Percentiles rank a stretch among this genome's conserved stretches.
Conservation (phyloP, 2,797 vertebrate genomes). For the Rhincodon typus region DNA sequence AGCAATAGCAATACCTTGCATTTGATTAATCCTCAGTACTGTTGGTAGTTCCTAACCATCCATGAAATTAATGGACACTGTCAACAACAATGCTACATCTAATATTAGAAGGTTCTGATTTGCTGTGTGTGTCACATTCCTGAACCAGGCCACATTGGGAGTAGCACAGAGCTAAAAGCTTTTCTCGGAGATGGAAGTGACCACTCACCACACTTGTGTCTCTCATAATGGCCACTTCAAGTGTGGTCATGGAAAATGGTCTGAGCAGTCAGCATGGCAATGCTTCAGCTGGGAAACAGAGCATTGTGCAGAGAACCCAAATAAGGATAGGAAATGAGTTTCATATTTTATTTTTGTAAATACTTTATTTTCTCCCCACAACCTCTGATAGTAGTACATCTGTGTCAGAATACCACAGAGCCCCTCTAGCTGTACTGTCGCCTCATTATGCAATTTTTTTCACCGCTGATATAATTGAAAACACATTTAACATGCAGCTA, state of each 20-base stretch:
- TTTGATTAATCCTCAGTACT: not conserved
- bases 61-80: not conserved
- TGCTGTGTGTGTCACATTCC: not conserved
- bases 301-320: not conserved
- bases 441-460: constrained; percentile 31
- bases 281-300: not conserved
- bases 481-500: constrained; percentile 19
- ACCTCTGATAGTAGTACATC: constrained; percentile 20
- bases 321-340: constrained; percentile 20
- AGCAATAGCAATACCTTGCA: not conserved
- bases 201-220: not conserved
- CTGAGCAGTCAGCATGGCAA: not conserved
- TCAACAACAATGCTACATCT: not conserved
- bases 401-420: constrained; percentile 20
- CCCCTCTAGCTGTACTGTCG: not conserved
- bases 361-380: constrained; percentile 19
- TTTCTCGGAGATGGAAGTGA: not conserved
- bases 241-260: not conserved
- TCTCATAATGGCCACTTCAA: constrained; percentile 10
- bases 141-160: no score
- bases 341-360: constrained; percentile 25
- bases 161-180: not conserved
- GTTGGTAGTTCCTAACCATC: not conserved
- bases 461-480: constrained; percentile 31
- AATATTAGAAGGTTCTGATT: not conserved